Evolutionary conservation across 2,888 invertebrate species (phyloP).

Genomic region (Deroplatys truncata): DNA sequence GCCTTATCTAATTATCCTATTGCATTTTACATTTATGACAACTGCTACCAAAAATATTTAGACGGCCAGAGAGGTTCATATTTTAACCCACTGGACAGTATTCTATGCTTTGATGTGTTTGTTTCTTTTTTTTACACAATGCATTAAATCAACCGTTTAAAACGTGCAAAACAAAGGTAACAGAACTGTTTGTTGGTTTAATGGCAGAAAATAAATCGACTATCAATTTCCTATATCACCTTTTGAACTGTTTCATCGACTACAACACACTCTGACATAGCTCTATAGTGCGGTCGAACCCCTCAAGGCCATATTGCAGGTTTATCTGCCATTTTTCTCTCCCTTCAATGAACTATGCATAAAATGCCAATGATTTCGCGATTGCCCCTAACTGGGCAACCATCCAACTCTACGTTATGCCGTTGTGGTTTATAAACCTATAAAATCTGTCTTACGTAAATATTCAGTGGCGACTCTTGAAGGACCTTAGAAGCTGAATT

Average conservation of each 20-base stretch:
- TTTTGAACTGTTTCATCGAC: background rate
- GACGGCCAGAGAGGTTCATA: background rate
- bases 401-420: background rate
- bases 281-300: background rate
- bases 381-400: background rate
- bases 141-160: background rate
- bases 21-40: no score
- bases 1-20: no score
- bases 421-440: no score
- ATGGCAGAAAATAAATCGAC: background rate
- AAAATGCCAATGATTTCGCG: background rate
- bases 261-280: no score
- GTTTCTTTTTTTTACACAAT: background rate
- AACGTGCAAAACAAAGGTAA: background rate
- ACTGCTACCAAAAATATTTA: background rate
- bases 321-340: background rate
- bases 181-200: background rate
- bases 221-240: background rate
- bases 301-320: background rate
- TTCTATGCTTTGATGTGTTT: background rate
- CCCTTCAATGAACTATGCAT: background rate
- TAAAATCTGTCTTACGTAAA: no score
- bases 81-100: background rate
- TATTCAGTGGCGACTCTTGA: no score
- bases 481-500: no score